Conservation (phyloP, 1,140 invertebrate species). For the Coenobita brevimanus region DNA sequence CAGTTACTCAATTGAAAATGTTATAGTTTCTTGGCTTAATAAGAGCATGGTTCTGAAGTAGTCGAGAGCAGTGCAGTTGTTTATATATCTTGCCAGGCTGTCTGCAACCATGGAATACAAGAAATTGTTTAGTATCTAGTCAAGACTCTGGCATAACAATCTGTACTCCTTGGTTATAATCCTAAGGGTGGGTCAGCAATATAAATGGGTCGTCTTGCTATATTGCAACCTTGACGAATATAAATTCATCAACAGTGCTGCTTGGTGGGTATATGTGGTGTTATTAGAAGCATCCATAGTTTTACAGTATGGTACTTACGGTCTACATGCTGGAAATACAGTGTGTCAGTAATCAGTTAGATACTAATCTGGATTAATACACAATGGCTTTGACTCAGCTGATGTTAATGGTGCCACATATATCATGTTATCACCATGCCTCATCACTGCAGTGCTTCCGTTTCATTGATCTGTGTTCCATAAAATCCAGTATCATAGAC, state of each 20-base stretch:
- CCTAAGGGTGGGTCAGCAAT: slow-evolving; percentile 3
- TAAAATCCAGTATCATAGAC: neutral
- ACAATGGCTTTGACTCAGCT: neutral
- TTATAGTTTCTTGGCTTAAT: too few species aligned
- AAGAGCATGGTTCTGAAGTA: slow-evolving; percentile 34
- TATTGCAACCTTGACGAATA: slow-evolving; percentile 21
- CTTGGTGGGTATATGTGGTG: slow-evolving; percentile 35
- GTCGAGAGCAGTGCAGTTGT: slow-evolving; percentile 48
- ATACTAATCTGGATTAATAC: neutral
- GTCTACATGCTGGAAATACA: too few species aligned
- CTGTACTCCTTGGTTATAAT: slow-evolving; percentile 19
- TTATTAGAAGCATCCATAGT: neutral
- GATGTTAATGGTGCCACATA: slow-evolving; percentile 20
- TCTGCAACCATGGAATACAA: slow-evolving; percentile 54
- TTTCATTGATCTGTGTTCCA: slow-evolving; percentile 16
- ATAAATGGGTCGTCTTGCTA: slow-evolving; percentile 1
- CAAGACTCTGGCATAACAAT: slow-evolving; percentile 45
- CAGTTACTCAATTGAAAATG: too few species aligned
- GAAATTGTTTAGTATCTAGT: slow-evolving; percentile 63
- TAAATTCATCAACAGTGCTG: slow-evolving; percentile 22
- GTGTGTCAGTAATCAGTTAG: too few species aligned
- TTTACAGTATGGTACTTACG: neutral
- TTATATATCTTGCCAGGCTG: slow-evolving; percentile 52
- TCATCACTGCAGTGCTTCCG: slow-evolving; percentile 48
- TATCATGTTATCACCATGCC: slow-evolving; percentile 19